Base-by-base conservation (phyloP, 2,888 invertebrate species). In the Drosophila fulvimacula region DNA sequence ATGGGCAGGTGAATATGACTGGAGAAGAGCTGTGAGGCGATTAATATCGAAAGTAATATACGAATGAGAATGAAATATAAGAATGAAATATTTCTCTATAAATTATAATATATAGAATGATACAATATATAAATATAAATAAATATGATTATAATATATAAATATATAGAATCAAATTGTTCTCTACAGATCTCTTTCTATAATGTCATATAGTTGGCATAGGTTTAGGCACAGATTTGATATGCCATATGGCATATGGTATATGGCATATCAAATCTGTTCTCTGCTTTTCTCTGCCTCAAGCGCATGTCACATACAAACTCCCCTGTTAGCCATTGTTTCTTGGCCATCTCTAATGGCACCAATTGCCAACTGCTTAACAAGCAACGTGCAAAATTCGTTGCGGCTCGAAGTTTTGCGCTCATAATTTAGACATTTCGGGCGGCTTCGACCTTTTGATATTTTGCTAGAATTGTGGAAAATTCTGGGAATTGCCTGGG, bases 381-480 rank as follows among this genome's bases (percentile, higher is more conserved):
- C 75, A 52, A 74, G 82, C 78, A 21, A 10, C 64, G 62, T 58
- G 48, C 65, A 58, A 76, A 59, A 63, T 68, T 59, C 53, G 58
- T 49, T 66, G 61, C 49, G 51, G 61, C 59, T 61, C 51, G 39
- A 52, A 79, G 46, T 27, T 63, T 36, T 53, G 60, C 55, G 81
- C 59, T 57, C 74, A 81, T 88, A 90, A 90, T 89, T 85, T 88
- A 89, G 88, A 82, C 81, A 90, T 90, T 48, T 84, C 77, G 57
- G 82, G 71, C 73, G 85, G 71, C 64, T 72, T 68, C 60, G 63
- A 70, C 79, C 68, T 78, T 71, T 86, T 78, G 63, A 66, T 74
- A 71, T 73, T 77, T 74, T 62, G 79, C 51, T 44, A 65, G 76
- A 75, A 74, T 69, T 68, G 81, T 38, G 55, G 10, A 63, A 58